These are phyloP conservation scores for Myotis findleyi DNA, from an alignment of 2,797 vertebrate genomes.

Conservation along the genomic window DNA sequence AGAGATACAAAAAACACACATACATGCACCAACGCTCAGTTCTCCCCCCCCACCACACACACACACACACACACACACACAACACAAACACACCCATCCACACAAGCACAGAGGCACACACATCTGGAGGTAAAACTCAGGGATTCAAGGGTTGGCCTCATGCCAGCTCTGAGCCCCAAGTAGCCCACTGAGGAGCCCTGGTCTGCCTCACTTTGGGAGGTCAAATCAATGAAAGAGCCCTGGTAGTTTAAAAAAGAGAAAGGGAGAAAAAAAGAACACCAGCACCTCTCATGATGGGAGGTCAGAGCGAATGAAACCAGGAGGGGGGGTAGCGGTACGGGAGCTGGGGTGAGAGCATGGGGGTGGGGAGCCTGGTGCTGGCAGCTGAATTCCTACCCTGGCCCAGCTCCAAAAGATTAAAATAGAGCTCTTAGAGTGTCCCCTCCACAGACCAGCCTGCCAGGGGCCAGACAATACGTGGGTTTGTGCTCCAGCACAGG, in stretches of 20 bases:
- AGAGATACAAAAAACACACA: constrained; percentile 36
- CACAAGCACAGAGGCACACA: constrained; percentile 73
- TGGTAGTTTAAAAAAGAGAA: constrained; percentile 86
- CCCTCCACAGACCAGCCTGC: constrained; percentile 87
- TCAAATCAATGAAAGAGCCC: constrained; percentile 88
- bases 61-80: background rate
- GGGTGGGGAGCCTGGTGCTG: constrained; percentile 85
- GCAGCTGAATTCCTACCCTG: constrained; percentile 88
- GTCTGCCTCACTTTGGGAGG: constrained; percentile 89
- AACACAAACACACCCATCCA: constrained; percentile 48
- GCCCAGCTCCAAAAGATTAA: constrained; percentile 88
- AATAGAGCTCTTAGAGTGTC: constrained; percentile 90
- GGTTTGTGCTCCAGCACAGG: constrained; percentile 88
- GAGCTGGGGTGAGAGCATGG: constrained; percentile 62
- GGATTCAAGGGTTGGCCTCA: constrained; percentile 83
- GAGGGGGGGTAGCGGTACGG: constrained; percentile 54
- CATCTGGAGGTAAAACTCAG: constrained; percentile 85
- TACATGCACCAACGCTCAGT: background rate
- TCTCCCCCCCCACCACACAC: background rate
- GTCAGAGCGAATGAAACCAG: constrained; percentile 85
- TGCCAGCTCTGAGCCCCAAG: constrained; percentile 85
- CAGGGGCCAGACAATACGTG: constrained; percentile 88
- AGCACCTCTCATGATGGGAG: constrained; percentile 89
- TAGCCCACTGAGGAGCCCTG: constrained; percentile 85
- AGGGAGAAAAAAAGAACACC: constrained; percentile 85